These are phyloP conservation scores for Puntigrus tetrazona DNA, from an alignment of 2,113 vertebrate genomes.

Conservation along the genomic window DNA sequence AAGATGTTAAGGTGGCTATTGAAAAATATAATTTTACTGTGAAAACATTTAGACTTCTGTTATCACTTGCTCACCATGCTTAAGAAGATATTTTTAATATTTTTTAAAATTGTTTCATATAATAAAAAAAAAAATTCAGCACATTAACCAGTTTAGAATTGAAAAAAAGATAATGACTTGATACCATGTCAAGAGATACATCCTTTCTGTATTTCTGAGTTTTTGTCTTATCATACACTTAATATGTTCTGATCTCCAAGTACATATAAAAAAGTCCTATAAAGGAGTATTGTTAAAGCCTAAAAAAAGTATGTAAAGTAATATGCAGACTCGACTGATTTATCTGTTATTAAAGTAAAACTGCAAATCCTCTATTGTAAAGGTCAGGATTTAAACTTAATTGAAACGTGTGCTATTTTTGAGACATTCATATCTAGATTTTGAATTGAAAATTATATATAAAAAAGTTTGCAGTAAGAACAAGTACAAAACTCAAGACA, in stretches of 20 bases:
- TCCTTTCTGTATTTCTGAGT: neutral
- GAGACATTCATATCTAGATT: neutral
- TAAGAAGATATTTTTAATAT: neutral
- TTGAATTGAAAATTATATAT: neutral
- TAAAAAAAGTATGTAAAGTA: constrained; percentile 5
- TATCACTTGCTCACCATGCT: neutral
- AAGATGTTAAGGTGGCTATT: neutral
- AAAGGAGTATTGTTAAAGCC: too few species aligned
- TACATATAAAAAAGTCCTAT: neutral
- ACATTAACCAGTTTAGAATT: neutral
- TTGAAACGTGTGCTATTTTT: constrained; percentile 30
- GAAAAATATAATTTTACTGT: neutral
- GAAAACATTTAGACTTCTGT: neutral
- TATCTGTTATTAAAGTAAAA: constrained; percentile 31
- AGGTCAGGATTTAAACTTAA: constrained; percentile 28
- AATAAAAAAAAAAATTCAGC: neutral
- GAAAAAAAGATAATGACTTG: neutral
- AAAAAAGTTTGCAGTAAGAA: constrained; percentile 22
- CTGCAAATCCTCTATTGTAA: constrained; percentile 2
- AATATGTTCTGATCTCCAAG: neutral
- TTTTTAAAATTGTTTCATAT: neutral
- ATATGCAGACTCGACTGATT: constrained; percentile 12
- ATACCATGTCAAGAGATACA: neutral
- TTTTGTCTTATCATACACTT: neutral
- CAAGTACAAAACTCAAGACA: constrained; percentile 22